Evolutionary conservation across 2,888 invertebrate species (phyloP).

Genomic region (Capitulum mitella): DNA sequence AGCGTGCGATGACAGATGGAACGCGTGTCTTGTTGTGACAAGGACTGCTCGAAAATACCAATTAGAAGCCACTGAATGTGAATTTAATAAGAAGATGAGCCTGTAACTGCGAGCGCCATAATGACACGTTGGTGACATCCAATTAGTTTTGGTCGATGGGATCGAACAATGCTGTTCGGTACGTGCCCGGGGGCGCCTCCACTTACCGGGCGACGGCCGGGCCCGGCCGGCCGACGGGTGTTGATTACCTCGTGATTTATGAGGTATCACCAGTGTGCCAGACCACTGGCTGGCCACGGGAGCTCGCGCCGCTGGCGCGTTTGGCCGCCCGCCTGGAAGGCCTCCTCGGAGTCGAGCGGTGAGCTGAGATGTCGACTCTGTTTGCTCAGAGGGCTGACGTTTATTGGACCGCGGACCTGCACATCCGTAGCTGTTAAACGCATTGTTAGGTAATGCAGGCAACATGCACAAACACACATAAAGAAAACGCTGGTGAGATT

Average conservation of each 20-base stretch:
- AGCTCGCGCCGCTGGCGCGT: too few species aligned
- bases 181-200: neutral
- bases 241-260: neutral
- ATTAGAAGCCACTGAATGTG: neutral
- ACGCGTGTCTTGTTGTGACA: neutral
- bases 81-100: slow-evolving; percentile 8
- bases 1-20: neutral
- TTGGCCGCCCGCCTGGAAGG: too few species aligned
- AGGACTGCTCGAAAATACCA: neutral
- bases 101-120: neutral
- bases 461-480: too few species aligned
- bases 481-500: too few species aligned
- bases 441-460: too few species aligned
- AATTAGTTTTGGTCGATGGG: neutral
- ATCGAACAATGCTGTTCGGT: neutral
- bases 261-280: neutral
- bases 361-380: too few species aligned
- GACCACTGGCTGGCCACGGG: neutral
- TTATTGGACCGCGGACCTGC: too few species aligned
- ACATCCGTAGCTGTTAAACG: too few species aligned
- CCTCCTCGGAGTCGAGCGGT: too few species aligned
- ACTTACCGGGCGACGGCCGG: neutral
- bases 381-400: too few species aligned
- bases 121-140: neutral
- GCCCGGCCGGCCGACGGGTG: neutral